Base-by-base conservation (phyloP, 92 coral and sea anemone species). In the Porites rus region DNA sequence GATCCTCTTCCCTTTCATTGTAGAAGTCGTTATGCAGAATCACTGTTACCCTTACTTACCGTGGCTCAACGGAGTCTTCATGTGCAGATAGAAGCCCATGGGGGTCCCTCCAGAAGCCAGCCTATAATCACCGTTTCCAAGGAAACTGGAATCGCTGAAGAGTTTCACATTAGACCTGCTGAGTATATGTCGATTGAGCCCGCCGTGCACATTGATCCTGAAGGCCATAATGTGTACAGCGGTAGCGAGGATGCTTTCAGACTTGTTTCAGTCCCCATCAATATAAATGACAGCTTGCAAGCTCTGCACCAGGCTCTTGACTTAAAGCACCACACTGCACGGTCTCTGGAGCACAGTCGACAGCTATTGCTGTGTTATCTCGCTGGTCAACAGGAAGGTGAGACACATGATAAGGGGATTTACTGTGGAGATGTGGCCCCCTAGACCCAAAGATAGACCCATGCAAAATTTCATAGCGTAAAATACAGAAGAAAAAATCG, bases 11-110 rank as follows among this genome's bases (percentile, higher is more conserved):
- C 61, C 14, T 50, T 74, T 18, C 6, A 46, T 59, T 53, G 8
- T 69, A 97, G 99, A 88, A 90, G 94, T 77, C 98, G 99, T 19
- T 97, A 95, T 80, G 98, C 99, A 13, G 99, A 97, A 84, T 88
- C 92, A 10, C 80, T 97, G 19, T 86, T 97, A 22, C 99, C 99
- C 1, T 76, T 97, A 82, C 80, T 97, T n/a, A 91, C 93, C 51
- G 89, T 95, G 4, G 97, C 99, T 51, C 99, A 97, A 63, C 82
- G 88, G 11, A 95, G 95, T 12, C 95, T 97, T 53, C 84, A 70
- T 51, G 92, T 93, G 77, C 93, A 93, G 28, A 75, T 96, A n/a
- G 85, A 88, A 20, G 92, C 85, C 13, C 79, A 92, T 75, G 97
- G 98, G 56, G 98, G 99, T 5, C 92, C 92, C 0, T 95, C 94